Evolutionary conservation across 2,113 vertebrate genomes (phyloP), one percentile per base, ranked within the genome.

Genomic region (Ochotona princeps): DNA sequence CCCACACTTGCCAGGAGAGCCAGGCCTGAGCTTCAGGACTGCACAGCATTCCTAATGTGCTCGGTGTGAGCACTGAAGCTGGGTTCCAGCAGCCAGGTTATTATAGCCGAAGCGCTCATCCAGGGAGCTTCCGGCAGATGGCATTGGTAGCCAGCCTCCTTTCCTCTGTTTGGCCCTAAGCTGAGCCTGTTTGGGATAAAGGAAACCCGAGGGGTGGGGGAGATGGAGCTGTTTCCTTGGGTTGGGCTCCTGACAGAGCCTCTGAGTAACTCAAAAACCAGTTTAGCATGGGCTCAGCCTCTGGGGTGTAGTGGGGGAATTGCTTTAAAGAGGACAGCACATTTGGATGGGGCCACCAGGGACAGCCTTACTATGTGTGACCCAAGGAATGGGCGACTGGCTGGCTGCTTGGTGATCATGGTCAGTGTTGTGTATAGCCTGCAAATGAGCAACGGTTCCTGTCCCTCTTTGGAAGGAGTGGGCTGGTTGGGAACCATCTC

Each of bases 231-330:
- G 83, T 94, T 94, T 69, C 78, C 65, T 80, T 51, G 67, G 74
- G 74, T 25, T 82, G 84, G 35, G 57, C 65, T 85, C 26, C 84
- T 67, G 91, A 69, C 70, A 75, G 76, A 66, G 32, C 82, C 49
- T 86, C 79, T 87, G 44, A 92, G 81, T 75, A 80, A 87, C 66
- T 83, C n/a, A 72, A 87, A 63, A 76, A 72, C 65, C 65, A 69
- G 18, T 69, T 60, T 82, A n/a, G 66, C 69, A 76, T 57, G 70
- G 83, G 25, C 54, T 88, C 74, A 25, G 78, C 61, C 63, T 75
- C 70, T 8, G 15, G 78, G 78, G 20, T 60, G 25, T 30, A 75
- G 76, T 7, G 3, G 10, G 14, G 54, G 28, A 84, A 28, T 21
- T 23, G 49, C 83, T 83, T 94, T 85, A 90, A 88, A 94, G 91